These are phyloP conservation scores for Sycon ciliatum DNA, from an alignment of 37 sponge, comb jelly and placozoan species.

Conservation along the genomic window DNA sequence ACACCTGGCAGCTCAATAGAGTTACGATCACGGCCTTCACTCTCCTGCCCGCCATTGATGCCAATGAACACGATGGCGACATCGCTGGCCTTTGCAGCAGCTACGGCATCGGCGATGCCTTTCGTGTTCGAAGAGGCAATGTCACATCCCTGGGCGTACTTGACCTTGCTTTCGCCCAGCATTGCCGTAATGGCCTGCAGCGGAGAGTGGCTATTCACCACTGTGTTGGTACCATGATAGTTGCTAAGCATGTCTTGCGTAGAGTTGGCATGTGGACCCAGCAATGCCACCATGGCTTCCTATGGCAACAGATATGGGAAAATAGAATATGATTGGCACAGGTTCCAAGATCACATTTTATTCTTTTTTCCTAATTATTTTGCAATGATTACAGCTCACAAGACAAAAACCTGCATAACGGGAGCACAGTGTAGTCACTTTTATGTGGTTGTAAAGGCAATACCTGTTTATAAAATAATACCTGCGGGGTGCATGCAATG, in stretches of 20 bases:
- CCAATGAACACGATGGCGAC: constrained; percentile 61
- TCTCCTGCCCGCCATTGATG: background rate
- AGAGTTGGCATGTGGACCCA: constrained; percentile 54
- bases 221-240: constrained; percentile 35
- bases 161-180: background rate
- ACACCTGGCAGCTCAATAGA: constrained; percentile 44
- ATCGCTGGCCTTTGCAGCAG: constrained; percentile 40
- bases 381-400: too few species aligned
- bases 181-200: background rate
- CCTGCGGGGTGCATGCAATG: too few species aligned
- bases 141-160: constrained; percentile 49
- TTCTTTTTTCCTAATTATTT: too few species aligned
- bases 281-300: constrained; percentile 30
- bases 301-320: background rate
- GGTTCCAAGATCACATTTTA: too few species aligned
- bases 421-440: too few species aligned
- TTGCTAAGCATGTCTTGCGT: constrained; percentile 55
- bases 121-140: constrained; percentile 25
- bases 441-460: too few species aligned
- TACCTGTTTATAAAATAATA: too few species aligned
- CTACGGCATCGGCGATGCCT: constrained; percentile 45
- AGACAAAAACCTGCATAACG: too few species aligned
- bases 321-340: background rate
- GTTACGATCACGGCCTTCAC: constrained; percentile 55
- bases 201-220: background rate